A percentile compares a stretch with the other conserved stretches of the same genome.
Evolutionary conservation across 2,113 vertebrate genomes (phyloP).

Genomic region (Maccullochella peelii): DNA sequence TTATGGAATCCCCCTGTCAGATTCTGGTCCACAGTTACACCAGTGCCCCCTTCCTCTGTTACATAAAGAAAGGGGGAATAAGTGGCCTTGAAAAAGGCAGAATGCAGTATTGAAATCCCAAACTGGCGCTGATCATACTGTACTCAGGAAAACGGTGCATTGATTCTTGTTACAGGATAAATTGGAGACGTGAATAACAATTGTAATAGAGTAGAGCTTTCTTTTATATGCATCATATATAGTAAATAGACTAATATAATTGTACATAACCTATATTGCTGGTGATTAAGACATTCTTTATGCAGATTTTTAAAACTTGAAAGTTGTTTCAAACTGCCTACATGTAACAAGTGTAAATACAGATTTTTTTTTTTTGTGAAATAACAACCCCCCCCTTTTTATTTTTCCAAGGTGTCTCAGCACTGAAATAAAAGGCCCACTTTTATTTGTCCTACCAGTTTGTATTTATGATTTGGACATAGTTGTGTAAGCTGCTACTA

Average conservation of each 20-base stretch:
- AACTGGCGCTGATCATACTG: slow-evolving; percentile 64
- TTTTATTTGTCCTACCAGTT: slow-evolving; percentile 19
- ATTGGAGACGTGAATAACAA: slow-evolving; percentile 54
- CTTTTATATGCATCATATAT: slow-evolving; percentile 54
- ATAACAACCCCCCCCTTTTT: slow-evolving; percentile 7
- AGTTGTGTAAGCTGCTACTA: slow-evolving; percentile 45
- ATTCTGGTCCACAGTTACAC: slow-evolving; percentile 27
- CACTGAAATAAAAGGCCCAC: slow-evolving; percentile 10
- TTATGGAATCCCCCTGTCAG: background rate
- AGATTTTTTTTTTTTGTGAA: slow-evolving; percentile 38
- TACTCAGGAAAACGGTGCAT: slow-evolving; percentile 79
- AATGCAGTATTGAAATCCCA: slow-evolving; percentile 70
- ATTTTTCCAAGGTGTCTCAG: background rate
- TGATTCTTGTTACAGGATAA: slow-evolving; percentile 60
- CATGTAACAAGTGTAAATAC: slow-evolving; percentile 74
- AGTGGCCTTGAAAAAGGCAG: slow-evolving; percentile 52
- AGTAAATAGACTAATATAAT: slow-evolving; percentile 72
- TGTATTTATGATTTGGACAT: slow-evolving; percentile 56
- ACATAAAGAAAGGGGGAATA: slow-evolving; percentile 4
- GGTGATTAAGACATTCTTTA: slow-evolving; percentile 42
- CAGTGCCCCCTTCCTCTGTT: background rate
- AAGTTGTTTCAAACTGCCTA: slow-evolving; percentile 50
- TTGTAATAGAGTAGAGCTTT: slow-evolving; percentile 39
- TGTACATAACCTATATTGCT: slow-evolving; percentile 69
- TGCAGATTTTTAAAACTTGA: slow-evolving; percentile 63